phyloP scores from a whole-genome alignment of 2,797 vertebrate species.

The Paramormyrops hopkinsi region DNA sequence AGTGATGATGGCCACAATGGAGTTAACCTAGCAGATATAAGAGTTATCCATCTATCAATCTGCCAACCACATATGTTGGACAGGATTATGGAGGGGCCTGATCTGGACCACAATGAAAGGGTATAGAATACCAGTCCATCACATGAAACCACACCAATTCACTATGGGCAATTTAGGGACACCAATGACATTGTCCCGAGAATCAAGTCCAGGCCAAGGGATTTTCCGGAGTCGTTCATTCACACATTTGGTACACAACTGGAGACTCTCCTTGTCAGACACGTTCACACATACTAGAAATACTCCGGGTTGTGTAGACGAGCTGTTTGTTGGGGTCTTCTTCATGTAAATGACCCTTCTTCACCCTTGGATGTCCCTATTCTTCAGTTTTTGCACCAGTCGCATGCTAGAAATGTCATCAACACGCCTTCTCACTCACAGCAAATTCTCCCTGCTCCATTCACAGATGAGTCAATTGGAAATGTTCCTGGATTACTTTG shows the following conservation, averaged over 20 bases:
- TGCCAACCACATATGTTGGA: not conserved
- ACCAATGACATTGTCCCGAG: not conserved
- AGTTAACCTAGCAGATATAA: not conserved
- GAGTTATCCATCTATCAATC: not conserved
- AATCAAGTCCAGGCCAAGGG: not conserved
- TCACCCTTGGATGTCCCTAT: not conserved
- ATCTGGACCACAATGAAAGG: not conserved
- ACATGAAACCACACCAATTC: not conserved
- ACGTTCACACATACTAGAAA: not conserved
- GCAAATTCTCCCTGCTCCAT: not conserved
- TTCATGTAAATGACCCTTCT: not conserved
- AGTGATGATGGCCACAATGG: not conserved
- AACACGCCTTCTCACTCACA: not conserved
- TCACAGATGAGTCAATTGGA: not conserved
- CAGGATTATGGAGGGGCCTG: not conserved
- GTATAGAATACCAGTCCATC: not conserved
- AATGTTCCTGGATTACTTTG: not conserved
- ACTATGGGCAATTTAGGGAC: not conserved
- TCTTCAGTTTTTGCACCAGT: not conserved
- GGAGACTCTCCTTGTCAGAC: not conserved
- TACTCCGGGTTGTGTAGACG: not conserved
- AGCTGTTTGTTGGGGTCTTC: not conserved
- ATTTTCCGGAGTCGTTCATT: not conserved
- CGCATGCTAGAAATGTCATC: not conserved
- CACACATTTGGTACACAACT: not conserved